phyloP scores from a whole-genome alignment of 1,140 invertebrate species.

The Drosophila equinoxialis region DNA sequence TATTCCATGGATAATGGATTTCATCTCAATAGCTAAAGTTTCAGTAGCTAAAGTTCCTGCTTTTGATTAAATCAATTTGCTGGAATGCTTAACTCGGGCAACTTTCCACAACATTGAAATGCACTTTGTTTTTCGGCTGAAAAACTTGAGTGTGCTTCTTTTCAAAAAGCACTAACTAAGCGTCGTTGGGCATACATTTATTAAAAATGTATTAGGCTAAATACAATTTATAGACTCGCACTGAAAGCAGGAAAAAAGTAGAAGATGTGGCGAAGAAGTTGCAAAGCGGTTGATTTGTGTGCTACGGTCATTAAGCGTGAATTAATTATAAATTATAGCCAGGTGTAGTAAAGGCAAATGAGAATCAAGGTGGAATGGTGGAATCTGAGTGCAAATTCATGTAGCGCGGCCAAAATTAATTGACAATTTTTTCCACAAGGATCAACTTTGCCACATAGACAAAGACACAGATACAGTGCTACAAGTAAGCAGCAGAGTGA shows the following conservation, averaged over 20 bases:
- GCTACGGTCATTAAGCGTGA: conserved; percentile 49
- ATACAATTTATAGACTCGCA: conserved; percentile 44
- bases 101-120: conserved; percentile 52
- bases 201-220: conserved; percentile 50
- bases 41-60: neutral
- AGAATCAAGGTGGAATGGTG: neutral
- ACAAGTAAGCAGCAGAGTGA: neutral
- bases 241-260: neutral
- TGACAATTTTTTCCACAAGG: conserved; percentile 55
- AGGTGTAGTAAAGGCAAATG: conserved; percentile 1
- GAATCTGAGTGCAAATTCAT: conserved; percentile 42
- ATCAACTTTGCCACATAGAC: conserved; percentile 23
- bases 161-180: conserved; percentile 15
- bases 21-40: neutral
- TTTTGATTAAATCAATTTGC: conserved; percentile 3
- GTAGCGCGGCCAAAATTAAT: conserved; percentile 48
- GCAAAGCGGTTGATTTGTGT: conserved; percentile 50
- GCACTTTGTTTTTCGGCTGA: conserved; percentile 27
- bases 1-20: neutral
- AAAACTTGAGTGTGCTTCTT: conserved; percentile 24
- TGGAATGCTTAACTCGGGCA: conserved; percentile 6
- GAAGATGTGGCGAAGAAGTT: neutral
- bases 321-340: conserved; percentile 63
- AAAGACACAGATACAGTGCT: neutral
- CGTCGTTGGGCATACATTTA: conserved; percentile 25